These are phyloP conservation scores for Psilopogon haemacephalus DNA, from an alignment of 2,113 vertebrate genomes.

Conservation along the genomic window DNA sequence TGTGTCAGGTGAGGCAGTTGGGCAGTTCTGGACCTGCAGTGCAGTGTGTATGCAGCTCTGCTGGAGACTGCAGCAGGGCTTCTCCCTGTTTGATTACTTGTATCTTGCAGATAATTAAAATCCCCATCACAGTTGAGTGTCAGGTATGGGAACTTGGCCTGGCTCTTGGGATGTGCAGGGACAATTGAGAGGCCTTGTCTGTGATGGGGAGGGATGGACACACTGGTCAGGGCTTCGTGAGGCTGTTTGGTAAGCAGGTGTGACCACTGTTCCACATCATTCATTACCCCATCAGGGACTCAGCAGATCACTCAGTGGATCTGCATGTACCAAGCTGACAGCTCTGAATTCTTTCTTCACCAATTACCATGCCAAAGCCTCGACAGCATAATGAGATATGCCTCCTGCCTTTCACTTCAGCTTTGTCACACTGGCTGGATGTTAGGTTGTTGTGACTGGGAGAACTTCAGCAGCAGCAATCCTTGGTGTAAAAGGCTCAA, in stretches of 20 bases:
- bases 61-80: neutral
- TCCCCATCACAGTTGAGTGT: fast-evolving
- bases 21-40: fast-evolving
- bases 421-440: conserved; percentile 54
- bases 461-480: neutral
- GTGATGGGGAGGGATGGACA: fast-evolving
- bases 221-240: neutral
- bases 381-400: conserved; percentile 62
- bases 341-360: conserved; percentile 65
- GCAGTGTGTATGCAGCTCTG: neutral
- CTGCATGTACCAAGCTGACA: conserved; percentile 42
- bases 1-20: fast-evolving
- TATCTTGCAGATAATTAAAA: neutral
- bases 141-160: neutral
- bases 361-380: conserved; percentile 52
- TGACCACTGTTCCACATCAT: fast-evolving
- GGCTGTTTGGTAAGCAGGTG: neutral
- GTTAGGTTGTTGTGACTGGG: conserved; percentile 5
- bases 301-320: conserved; percentile 31
- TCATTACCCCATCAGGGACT: neutral
- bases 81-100: neutral
- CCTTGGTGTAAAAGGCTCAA: neutral
- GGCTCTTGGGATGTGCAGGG: neutral
- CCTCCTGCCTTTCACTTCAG: conserved; percentile 63
- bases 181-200: fast-evolving